Evolutionary conservation across 2,797 vertebrate genomes (phyloP), one percentile per base, ranked within the genome.

Genomic region (Benthosema pterotum): DNA sequence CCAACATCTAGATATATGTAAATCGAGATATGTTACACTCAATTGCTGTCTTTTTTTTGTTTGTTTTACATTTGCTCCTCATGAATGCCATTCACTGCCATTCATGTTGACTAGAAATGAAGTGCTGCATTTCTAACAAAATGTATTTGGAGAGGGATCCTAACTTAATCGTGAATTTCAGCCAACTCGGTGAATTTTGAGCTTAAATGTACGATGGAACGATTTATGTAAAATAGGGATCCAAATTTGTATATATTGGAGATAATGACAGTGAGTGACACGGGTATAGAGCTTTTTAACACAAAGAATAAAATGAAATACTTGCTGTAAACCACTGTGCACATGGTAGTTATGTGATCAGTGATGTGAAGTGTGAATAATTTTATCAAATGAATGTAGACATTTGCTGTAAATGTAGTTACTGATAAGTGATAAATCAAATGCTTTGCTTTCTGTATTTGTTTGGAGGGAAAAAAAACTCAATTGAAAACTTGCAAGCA

Each of bases 311-410:
- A n/a, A 9, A 19, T 53, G 4, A 42, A 70, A 18, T 11, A 53
- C 57, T 42, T 53, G 63, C 66, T 83, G 74, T 75, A 75, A 83
- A 69, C 52, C 58, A 63, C 57, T 66, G 56, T 17, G 63, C 18
- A 47, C 57, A 65, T 59, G n/a, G 50, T 60, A 51, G 47, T 67
- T 42, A 25, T 25, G 5, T 74, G 57, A 42, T 42, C 43, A 67
- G 64, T 74, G 73, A 87, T 90, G 88, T 89, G 85, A 85, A 81
- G 84, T 90, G 88, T 89, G 85, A 85, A 81, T 85, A 87, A 89
- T 84, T 75, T 59, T 42, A 67, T 78, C 16, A 42, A 53, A 50
- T 87, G 69, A 87, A 79, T 83, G 75, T 87, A 79, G 60, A 16
- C 59, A 4, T 60, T 58, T 73, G 60, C 74, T 87, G 78, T 85